Evolutionary conservation across 2,888 invertebrate genomes (phyloP), one percentile per base, ranked within the genome.

Genomic region (Drosophila emarginata): DNA sequence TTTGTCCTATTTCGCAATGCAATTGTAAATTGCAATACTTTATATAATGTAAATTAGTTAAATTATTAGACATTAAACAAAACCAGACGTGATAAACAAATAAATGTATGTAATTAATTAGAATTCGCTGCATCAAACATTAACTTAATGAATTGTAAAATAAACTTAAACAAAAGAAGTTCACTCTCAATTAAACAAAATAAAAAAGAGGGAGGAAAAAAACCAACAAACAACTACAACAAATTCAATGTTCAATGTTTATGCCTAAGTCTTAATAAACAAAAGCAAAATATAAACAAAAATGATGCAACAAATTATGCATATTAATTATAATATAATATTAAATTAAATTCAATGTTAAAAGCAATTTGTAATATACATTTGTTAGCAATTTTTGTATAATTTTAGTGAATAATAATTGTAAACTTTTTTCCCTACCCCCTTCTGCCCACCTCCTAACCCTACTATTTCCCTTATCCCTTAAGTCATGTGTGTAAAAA

Each of bases 321-420:
- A 32, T 71, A 67, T 54, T 54, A 56, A 63, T 59, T 59, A 18
- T 53, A 67, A 67, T 57, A 72, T 57, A 72, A 72, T 61, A 77
- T 72, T 79, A 81, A 78, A 81, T 81, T 56, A 77, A 72, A 86
- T 80, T 83, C 79, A 82, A 86, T 82, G 81, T 82, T 82, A 83
- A 82, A 67, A 72, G 84, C 84, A 86, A 83, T 83, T 82, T 82
- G 82, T 82, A 82, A 78, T 36, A 79, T 82, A 79, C 63, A 82
- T 77, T 83, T 87, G 87, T 87, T 84, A 87, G 85, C 87, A 87
- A 87, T 79, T 81, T 87, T 87, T 87, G 78, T 84, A 79, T 78
- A 84, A 84, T 85, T 85, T 84, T 85, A 83, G 82, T 67, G 67
- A 79, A 80, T 60, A 60, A 70, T 45, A 74, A 56, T 18, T 45